Percentiles rank a stretch among this genome's conserved stretches.
Evolutionary conservation across 1,140 invertebrate genomes (phyloP).

Genomic region (Drosophila sproati): DNA sequence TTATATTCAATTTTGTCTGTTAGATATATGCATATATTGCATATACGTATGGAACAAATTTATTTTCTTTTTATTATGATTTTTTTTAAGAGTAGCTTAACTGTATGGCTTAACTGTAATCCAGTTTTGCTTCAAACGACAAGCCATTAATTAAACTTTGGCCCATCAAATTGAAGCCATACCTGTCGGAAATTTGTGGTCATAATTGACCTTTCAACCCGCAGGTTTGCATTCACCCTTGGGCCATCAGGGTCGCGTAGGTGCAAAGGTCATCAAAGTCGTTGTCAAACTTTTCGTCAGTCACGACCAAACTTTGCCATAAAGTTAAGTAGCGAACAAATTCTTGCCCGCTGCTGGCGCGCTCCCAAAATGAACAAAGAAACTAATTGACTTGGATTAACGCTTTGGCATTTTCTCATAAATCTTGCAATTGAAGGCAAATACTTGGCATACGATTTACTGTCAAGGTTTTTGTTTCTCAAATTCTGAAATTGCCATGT

Average conservation of each 20-base stretch:
- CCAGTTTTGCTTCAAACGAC: too few relatives aligned
- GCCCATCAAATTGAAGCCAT: constrained; percentile 6
- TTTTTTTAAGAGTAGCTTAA: too few relatives aligned
- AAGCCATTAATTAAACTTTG: neutral
- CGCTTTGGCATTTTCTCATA: constrained; percentile 63
- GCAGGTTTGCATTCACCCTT: constrained; percentile 6
- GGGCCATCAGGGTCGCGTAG: constrained; percentile 3
- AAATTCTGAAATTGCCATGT: constrained; percentile 22
- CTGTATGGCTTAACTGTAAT: too few relatives aligned
- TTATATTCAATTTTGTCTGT: neutral
- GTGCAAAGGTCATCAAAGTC: constrained; percentile 50
- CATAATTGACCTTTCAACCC: constrained; percentile 18
- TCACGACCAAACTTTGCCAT: constrained; percentile 64
- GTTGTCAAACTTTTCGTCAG: constrained; percentile 58
- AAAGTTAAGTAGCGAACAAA: constrained; percentile 70
- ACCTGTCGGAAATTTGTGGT: constrained; percentile 3
- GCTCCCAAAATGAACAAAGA: constrained; percentile 73
- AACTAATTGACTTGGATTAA: constrained; percentile 82
- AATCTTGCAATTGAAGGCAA: constrained; percentile 58
- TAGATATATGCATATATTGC: neutral
- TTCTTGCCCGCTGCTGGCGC: constrained; percentile 32
- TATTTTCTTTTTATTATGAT: too few relatives aligned
- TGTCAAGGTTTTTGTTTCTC: constrained; percentile 56
- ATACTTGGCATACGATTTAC: constrained; percentile 25
- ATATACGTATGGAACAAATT: neutral